Conservation (phyloP, 2,113 vertebrate species). For the Leucopsar rothschildi region DNA sequence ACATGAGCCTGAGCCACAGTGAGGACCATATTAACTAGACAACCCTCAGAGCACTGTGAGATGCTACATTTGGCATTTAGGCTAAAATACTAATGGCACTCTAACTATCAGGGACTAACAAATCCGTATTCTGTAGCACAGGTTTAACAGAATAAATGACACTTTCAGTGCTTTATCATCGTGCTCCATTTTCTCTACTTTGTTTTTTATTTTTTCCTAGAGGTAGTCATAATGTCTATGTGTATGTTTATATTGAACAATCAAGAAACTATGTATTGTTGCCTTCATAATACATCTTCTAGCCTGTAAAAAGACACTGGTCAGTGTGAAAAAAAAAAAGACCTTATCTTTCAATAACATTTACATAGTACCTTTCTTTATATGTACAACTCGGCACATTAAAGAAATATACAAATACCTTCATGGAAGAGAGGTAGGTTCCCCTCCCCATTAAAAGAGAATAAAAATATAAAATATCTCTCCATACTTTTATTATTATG, state of each 20-base stretch:
- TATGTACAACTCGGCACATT: accelerated
- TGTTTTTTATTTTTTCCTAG: too few relatives aligned
- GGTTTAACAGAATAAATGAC: background rate
- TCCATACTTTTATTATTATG: background rate
- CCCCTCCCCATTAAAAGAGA: background rate
- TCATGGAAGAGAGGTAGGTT: background rate
- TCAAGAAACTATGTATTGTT: background rate
- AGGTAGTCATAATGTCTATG: too few relatives aligned
- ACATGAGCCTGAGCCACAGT: background rate
- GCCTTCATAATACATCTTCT: background rate
- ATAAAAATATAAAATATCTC: background rate
- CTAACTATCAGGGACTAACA: background rate
- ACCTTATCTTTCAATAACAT: background rate
- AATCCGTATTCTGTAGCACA: background rate
- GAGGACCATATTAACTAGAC: background rate
- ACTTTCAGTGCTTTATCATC: background rate
- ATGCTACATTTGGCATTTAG: background rate
- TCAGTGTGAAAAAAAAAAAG: background rate
- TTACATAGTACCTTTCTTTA: background rate
- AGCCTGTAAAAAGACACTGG: background rate
- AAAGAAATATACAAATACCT: background rate
- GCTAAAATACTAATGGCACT: background rate
- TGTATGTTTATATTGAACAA: background rate
- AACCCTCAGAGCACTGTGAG: background rate
- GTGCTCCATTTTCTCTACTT: background rate